Base-by-base conservation (phyloP, 2,113 vertebrate species). In the Dipodomys spectabilis region DNA sequence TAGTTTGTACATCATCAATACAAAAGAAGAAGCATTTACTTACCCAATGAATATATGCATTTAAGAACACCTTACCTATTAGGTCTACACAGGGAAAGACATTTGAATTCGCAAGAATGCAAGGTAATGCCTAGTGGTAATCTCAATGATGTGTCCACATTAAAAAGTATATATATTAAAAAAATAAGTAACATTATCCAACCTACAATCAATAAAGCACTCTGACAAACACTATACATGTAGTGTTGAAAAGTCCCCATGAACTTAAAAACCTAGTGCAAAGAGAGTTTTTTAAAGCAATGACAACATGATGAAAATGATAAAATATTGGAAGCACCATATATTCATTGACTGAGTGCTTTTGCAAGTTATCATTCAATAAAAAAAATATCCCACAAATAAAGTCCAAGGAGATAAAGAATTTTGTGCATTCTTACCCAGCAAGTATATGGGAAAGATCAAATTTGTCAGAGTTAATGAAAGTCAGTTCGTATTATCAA, bases 1-100 rank as follows among this genome's bases (percentile, higher is more conserved):
- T 60, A 19, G 27, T 8, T 94, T 89, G 73, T 49, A 23, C 78
- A 67, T 18, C 84, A 6, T 39, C 18, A 77, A 62, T 8, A 71
- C 30, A 28, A 94, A 95, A 85, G 60, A 84, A 91, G 23, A 91
- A n/a, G 2, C 3, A 20, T 67, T 39, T 77, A 69, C 12, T 84
- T 10, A 69, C 65, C 88, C 30, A n/a, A 0, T 32, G 25, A 85
- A 85, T 79, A 65, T 28, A 44, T 16, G 10, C 64, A 28, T 15
- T 53, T 78, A 73, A 71, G 30, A 65, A 86, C 22, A 69, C 22
- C 5, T 28, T 75, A 19, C 10, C 0, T 5, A 44, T 80, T 96
- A 60, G 7, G 4, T 86, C 3, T 82, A 7, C 22, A 73, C 30
- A 60, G 19, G 35, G n/a, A 35, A 2, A 73, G 19, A 25, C 18